phyloP scores from a whole-genome alignment of 2,888 invertebrate species.

The Bombylius major region DNA sequence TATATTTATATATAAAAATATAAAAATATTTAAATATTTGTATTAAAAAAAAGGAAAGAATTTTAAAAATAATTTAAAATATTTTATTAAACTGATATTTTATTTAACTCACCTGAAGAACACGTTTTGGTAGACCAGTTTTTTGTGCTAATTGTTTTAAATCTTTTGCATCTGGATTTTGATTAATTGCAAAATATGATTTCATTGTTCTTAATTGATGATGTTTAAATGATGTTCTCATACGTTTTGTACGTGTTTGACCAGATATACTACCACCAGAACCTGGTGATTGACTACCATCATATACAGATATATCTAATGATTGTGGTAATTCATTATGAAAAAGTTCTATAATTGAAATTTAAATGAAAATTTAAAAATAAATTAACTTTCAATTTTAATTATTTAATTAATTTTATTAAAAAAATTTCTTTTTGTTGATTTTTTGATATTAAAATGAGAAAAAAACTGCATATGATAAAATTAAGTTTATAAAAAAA shows the following conservation, averaged over 20 bases:
- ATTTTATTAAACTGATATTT: too few relatives aligned
- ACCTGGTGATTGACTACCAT: conserved; percentile 18
- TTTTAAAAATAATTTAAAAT: too few relatives aligned
- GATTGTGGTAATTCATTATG: conserved; percentile 14
- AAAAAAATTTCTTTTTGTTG: too few relatives aligned
- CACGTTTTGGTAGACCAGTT: conserved; percentile 87
- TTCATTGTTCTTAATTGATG: conserved; percentile 95
- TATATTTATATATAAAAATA: too few relatives aligned
- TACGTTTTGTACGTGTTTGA: conserved; percentile 60
- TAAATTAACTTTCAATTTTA: background rate
- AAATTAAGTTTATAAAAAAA: too few relatives aligned
- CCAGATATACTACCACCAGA: conserved; percentile 13
- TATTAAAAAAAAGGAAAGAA: too few relatives aligned
- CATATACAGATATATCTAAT: conserved; percentile 17
- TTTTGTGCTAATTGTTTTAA: conserved; percentile 90
- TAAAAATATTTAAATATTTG: too few relatives aligned
- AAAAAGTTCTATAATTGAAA: conserved; percentile 12
- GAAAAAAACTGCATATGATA: too few relatives aligned
- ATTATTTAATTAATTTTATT: too few relatives aligned
- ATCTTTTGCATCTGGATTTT: conserved; percentile 96
- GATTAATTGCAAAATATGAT: conserved; percentile 91
- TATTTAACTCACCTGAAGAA: conserved; percentile 60
- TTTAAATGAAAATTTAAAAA: background rate
- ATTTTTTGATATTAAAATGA: too few relatives aligned
- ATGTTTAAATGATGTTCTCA: conserved; percentile 95